phyloP scores from a whole-genome alignment of 1,140 invertebrate species.

The Orussus abietinus region DNA sequence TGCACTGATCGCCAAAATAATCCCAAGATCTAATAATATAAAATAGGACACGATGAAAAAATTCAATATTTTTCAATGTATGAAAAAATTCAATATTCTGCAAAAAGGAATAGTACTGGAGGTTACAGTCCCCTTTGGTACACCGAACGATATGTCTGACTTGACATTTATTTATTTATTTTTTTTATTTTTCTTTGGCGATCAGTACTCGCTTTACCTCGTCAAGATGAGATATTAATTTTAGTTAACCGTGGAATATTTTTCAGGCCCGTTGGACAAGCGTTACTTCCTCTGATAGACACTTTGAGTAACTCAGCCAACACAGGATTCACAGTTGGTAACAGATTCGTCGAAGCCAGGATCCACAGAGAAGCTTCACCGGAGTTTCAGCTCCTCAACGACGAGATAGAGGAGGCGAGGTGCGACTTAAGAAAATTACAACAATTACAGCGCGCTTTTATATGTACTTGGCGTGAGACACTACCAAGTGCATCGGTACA shows the following conservation, averaged over 20 bases:
- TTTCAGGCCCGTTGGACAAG: constrained; percentile 59
- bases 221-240: constrained; percentile 13
- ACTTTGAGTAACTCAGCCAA: constrained; percentile 49
- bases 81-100: no score
- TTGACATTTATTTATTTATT: constrained; percentile 4
- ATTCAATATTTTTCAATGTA: no score
- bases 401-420: constrained; percentile 72
- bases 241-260: no score
- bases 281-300: constrained; percentile 58
- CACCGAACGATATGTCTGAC: no score
- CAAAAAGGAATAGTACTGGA: no score
- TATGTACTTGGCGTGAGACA: no score
- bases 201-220: no score
- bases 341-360: constrained; percentile 54
- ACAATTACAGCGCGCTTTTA: constrained; percentile 2
- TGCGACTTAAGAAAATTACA: constrained; percentile 29
- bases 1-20: no score
- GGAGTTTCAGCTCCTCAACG: constrained; percentile 67
- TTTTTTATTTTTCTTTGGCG: constrained; percentile 5
- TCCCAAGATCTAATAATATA: no score
- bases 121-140: no score
- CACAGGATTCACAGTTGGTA: constrained; percentile 39
- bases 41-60: no score
- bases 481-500: constrained; percentile 1
- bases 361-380: constrained; percentile 61